Percentiles rank a stretch among this genome's conserved stretches.
Evolutionary conservation across 2,888 invertebrate species (phyloP).

Genomic region (Lasioglossum calceatum): DNA sequence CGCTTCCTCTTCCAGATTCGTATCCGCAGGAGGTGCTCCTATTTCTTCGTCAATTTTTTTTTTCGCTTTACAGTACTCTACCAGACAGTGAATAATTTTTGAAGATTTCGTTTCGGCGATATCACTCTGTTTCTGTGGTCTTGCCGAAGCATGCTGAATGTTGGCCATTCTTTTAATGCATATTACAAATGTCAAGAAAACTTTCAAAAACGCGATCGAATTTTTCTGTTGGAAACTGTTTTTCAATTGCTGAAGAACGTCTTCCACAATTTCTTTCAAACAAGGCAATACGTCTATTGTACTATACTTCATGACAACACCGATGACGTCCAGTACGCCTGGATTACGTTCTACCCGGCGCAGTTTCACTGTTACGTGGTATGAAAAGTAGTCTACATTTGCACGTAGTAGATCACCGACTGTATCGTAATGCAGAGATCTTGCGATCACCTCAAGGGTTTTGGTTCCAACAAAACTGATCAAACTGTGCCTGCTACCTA

Average conservation of each 20-base stretch:
- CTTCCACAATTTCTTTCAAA: slow-evolving; percentile 89
- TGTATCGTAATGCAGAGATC: slow-evolving; percentile 86
- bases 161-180: slow-evolving; percentile 86
- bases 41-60: slow-evolving; percentile 76
- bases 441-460: slow-evolving; percentile 86
- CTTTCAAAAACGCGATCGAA: slow-evolving; percentile 88
- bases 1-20: slow-evolving; percentile 56
- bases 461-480: slow-evolving; percentile 87
- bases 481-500: slow-evolving; percentile 88
- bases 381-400: slow-evolving; percentile 91
- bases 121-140: slow-evolving; percentile 5
- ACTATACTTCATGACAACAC: slow-evolving; percentile 90
- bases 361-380: slow-evolving; percentile 88
- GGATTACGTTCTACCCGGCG: slow-evolving; percentile 88
- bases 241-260: slow-evolving; percentile 88
- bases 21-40: slow-evolving; percentile 36
- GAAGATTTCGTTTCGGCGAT: slow-evolving; percentile 42
- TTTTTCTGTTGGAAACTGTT: slow-evolving; percentile 87
- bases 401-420: slow-evolving; percentile 88
- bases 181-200: slow-evolving; percentile 89
- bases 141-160: slow-evolving; percentile 31
- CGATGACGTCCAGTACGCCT: slow-evolving; percentile 89
- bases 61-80: slow-evolving; percentile 83
- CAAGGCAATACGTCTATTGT: slow-evolving; percentile 88
- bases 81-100: slow-evolving; percentile 82